phyloP scores from a whole-genome alignment of 2,888 invertebrate genomes.

The Odontocerum albicorne region DNA sequence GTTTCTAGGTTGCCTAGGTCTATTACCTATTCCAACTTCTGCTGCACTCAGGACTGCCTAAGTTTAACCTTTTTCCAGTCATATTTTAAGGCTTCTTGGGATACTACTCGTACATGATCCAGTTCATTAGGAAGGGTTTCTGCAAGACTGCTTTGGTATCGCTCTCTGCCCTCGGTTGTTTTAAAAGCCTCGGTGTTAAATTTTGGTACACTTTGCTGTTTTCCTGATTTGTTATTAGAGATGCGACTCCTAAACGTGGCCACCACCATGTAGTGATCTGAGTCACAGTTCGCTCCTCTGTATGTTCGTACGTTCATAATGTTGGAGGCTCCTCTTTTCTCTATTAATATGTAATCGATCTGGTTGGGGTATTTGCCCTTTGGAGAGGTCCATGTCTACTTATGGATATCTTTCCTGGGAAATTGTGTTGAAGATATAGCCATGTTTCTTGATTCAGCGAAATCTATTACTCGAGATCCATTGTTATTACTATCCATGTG shows the following conservation, averaged over 20 bases:
- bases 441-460: slow-evolving; percentile 5
- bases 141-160: not conserved
- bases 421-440: not conserved
- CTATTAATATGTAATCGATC: slow-evolving; percentile 1
- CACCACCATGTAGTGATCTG: slow-evolving; percentile 6
- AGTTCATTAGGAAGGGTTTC: too few relatives aligned
- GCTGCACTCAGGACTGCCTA: not conserved
- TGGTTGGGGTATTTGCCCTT: not conserved
- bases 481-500: slow-evolving; percentile 3
- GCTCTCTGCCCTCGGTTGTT: not conserved
- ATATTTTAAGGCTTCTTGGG: not conserved
- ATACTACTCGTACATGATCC: not conserved
- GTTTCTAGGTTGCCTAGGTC: not conserved
- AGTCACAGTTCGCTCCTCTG: slow-evolving; percentile 8
- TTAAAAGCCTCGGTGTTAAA: not conserved
- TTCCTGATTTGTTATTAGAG: not conserved
- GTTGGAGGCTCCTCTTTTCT: not conserved
- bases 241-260: not conserved
- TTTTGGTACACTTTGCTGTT: not conserved
- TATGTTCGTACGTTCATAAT: slow-evolving; percentile 2
- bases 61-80: too few relatives aligned
- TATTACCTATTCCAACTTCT: not conserved
- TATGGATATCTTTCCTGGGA: slow-evolving; percentile 8
- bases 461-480: slow-evolving; percentile 7
- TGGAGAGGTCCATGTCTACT: not conserved